Evolutionary conservation across 1,140 invertebrate species (phyloP).

Genomic region (Brachionus plicatilis): DNA sequence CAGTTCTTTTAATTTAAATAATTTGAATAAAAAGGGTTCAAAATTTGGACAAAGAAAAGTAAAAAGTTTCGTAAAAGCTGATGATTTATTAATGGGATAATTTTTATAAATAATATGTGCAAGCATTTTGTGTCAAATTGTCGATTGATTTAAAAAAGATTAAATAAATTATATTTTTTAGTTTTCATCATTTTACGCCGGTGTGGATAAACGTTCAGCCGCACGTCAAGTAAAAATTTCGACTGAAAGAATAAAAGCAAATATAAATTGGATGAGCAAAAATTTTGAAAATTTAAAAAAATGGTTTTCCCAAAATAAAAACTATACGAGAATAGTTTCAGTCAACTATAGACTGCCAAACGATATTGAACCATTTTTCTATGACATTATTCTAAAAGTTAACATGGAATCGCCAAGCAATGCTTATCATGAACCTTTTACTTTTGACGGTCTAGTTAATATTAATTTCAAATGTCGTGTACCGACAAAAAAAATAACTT

Average conservation of each 20-base stretch:
- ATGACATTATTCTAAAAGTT: not conserved
- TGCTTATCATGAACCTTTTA: not conserved
- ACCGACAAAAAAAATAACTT: not conserved
- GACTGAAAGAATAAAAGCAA: conserved; percentile 19
- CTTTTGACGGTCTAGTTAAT: not conserved
- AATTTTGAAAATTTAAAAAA: not conserved
- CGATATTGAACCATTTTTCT: not conserved
- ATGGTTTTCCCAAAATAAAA: not conserved
- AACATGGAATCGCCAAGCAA: not conserved
- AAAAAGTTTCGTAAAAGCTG: too few relatives aligned
- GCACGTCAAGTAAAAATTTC: conserved; percentile 16
- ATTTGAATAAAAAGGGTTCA: too few relatives aligned
- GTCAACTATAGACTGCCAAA: conserved; percentile 22
- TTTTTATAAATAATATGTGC: too few relatives aligned
- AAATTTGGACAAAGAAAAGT: too few relatives aligned
- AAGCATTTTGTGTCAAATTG: too few relatives aligned
- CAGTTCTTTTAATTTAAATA: too few relatives aligned
- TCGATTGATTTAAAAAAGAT: not conserved
- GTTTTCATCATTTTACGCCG: conserved; percentile 8
- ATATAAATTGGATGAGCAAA: conserved; percentile 2
- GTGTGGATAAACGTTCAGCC: not conserved
- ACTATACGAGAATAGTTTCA: not conserved
- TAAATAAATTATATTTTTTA: not conserved
- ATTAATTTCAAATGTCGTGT: not conserved
- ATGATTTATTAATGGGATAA: too few relatives aligned